phyloP scores from a whole-genome alignment of 2,888 invertebrate species.

The Phania funesta region DNA sequence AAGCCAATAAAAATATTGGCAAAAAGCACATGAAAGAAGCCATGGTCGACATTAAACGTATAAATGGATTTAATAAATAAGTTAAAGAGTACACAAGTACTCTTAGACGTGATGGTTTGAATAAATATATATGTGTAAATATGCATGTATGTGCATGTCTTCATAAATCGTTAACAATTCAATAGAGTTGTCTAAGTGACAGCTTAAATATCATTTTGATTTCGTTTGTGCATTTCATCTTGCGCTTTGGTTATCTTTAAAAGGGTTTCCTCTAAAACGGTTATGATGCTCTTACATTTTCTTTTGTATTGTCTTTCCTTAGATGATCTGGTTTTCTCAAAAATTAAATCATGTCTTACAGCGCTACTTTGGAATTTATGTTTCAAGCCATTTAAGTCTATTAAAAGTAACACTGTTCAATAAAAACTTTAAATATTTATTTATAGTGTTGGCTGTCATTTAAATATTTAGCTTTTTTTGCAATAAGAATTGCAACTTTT shows the following conservation, averaged over 20 bases:
- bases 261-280: slow-evolving; percentile 26
- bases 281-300: background rate
- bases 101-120: too few species aligned
- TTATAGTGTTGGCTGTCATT: slow-evolving; percentile 38
- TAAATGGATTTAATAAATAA: too few species aligned
- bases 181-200: slow-evolving; percentile 65
- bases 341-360: too few species aligned
- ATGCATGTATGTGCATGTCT: slow-evolving; percentile 21
- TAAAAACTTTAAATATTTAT: slow-evolving; percentile 20
- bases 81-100: too few species aligned
- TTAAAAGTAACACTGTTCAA: slow-evolving; percentile 1
- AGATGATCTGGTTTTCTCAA: slow-evolving; percentile 1
- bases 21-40: too few species aligned
- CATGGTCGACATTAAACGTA: too few species aligned
- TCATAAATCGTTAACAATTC: slow-evolving; percentile 28
- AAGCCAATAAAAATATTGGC: background rate
- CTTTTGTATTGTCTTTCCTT: background rate
- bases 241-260: slow-evolving; percentile 31
- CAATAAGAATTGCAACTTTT: background rate
- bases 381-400: background rate
- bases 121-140: background rate
- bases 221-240: slow-evolving; percentile 22
- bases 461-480: background rate
- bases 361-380: slow-evolving; percentile 15
- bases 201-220: slow-evolving; percentile 68